Evolutionary conservation across 2,113 vertebrate genomes (phyloP).

Genomic region (Ctenodactylus gundi): DNA sequence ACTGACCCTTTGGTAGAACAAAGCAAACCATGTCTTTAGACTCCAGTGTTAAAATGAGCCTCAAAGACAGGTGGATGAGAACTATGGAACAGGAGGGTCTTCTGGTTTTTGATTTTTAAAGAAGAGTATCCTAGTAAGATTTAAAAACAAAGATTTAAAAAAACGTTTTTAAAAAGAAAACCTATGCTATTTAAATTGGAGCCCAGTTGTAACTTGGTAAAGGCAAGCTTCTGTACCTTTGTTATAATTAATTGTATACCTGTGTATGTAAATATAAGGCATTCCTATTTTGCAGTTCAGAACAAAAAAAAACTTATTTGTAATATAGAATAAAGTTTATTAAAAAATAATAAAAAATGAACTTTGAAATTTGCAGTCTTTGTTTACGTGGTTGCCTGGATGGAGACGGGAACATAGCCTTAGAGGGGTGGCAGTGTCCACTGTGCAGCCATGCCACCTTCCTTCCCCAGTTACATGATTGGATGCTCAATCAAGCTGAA

Average conservation of each 20-base stretch:
- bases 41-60: conserved; percentile 95
- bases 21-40: conserved; percentile 87
- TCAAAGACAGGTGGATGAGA: conserved; percentile 87
- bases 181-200: conserved; percentile 91
- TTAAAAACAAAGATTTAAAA: conserved; percentile 67
- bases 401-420: not conserved
- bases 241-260: conserved; percentile 99
- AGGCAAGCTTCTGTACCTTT: conserved; percentile 99
- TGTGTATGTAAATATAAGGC: conserved; percentile 99
- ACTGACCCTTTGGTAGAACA: conserved; percentile 83
- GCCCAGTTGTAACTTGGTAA: conserved; percentile 97
- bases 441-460: fast-evolving
- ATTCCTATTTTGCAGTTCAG: conserved; percentile 99
- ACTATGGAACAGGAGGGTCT: conserved; percentile 82
- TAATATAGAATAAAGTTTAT: conserved; percentile 99
- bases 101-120: conserved; percentile 81
- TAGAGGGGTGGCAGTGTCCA: fast-evolving
- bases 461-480: not conserved
- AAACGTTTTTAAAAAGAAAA: conserved; percentile 80
- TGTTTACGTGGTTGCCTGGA: not conserved
- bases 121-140: conserved; percentile 73
- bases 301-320: conserved; percentile 98
- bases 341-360: conserved; percentile 90
- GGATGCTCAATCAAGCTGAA: not conserved
- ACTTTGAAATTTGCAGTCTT: conserved; percentile 61